Base-by-base conservation (phyloP, 1,140 invertebrate species). In the Nephila pilipes region DNA sequence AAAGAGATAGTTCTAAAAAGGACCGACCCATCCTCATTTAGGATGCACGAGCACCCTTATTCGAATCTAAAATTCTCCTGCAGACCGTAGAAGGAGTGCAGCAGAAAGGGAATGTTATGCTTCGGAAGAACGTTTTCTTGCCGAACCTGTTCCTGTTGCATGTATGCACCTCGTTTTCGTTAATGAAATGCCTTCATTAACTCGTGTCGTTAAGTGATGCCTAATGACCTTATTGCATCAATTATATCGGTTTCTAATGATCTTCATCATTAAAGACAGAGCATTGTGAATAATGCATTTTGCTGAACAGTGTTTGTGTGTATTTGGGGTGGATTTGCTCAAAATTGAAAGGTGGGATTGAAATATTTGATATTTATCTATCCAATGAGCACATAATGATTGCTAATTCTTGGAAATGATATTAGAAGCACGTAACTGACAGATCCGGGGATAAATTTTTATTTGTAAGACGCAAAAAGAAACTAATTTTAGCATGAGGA, bases 151-250 rank as follows among this genome's bases (percentile, higher is more conserved):
- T 75, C 29, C 25, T 60, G 16, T 32, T 6, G 32, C 69, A 75
- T 5, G 69, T 36, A 75, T 25, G 69, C 32, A 75, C 69, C 29
- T 75, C 69, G 69, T 75, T 75, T 75, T 32, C 25, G 69, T 32
- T 75, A 75, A 75, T 75, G 69, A 75, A 75, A 75, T 75, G 69
- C 69, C 69, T 75, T 75, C 29, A 75, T 75, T 75, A 75, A 32
- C 29, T 8, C 69, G 18, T 32, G 69, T 32, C 69, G 36, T 75
- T 75, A 36, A 75, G 32, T 75, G 69, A 32, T 75, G 29, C 25
- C 16, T 18, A 18, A 32, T 75, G 69, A 36, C 69, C 69, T 75
- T 75, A 75, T 75, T 75, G 69, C 69, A 75, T 75, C 69, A 75
- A 75, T 75, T 75, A 75, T 32, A 36, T 32, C 69, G 29, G 25